phyloP scores from a whole-genome alignment of 2,113 vertebrate species.

The Bubo blakistoni region DNA sequence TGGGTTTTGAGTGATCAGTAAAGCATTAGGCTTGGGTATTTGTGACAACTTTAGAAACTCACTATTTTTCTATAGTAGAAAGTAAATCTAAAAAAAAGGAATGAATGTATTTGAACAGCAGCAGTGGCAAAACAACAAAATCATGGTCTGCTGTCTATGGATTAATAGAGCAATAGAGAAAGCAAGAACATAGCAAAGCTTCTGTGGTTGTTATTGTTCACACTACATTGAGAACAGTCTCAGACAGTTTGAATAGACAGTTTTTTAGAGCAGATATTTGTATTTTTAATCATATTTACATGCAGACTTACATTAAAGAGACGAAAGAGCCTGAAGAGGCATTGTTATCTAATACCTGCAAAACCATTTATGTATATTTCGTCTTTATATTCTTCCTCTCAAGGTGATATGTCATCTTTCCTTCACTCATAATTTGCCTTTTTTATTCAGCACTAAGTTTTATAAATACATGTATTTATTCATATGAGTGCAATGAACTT shows the following conservation, averaged over 20 bases:
- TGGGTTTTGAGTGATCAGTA: constrained; percentile 33
- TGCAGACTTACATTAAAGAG: background rate
- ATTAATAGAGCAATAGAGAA: constrained; percentile 24
- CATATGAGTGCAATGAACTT: background rate
- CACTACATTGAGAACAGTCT: background rate
- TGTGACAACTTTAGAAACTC: constrained; percentile 33
- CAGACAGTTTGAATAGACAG: background rate
- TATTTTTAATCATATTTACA: background rate
- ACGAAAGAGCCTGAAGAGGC: background rate
- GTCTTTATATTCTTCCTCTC: background rate
- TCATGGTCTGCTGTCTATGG: background rate
- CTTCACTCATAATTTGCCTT: background rate
- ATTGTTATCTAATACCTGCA: background rate
- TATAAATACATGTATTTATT: background rate
- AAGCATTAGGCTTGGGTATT: constrained; percentile 23
- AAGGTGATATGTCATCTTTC: background rate
- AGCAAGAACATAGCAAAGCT: background rate
- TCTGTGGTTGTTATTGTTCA: background rate
- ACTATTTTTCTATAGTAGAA: background rate
- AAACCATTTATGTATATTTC: background rate
- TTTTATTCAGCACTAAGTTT: background rate
- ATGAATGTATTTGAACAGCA: background rate
- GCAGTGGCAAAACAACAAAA: background rate
- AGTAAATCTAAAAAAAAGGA: constrained; percentile 5
- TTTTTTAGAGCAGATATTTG: background rate